These are phyloP conservation scores for Andrena flavipes DNA, from an alignment of 2,888 invertebrate genomes.

Conservation along the genomic window DNA sequence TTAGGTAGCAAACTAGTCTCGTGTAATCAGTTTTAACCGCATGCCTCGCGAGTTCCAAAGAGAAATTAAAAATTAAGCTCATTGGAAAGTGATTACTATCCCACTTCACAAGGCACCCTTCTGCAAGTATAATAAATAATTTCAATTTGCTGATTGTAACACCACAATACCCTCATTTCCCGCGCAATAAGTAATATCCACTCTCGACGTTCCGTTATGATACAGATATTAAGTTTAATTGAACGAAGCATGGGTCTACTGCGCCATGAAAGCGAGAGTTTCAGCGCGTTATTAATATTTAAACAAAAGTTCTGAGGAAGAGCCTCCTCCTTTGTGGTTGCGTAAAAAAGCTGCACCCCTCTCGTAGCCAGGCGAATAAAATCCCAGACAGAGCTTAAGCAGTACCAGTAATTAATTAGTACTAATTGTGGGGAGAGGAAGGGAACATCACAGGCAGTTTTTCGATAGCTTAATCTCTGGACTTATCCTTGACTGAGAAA, in stretches of 20 bases:
- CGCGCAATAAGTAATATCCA: constrained; percentile 69
- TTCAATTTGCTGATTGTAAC: neutral
- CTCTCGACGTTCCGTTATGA: constrained; percentile 64
- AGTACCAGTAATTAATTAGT: constrained; percentile 54
- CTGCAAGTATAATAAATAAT: neutral
- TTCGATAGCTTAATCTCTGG: neutral
- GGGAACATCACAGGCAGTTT: neutral
- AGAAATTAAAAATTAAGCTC: neutral
- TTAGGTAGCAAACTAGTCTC: neutral
- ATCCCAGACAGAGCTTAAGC: constrained; percentile 43
- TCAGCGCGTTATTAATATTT: constrained; percentile 79
- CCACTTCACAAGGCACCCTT: neutral
- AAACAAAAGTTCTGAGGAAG: constrained; percentile 73
- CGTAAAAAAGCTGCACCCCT: constrained; percentile 53
- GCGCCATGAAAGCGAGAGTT: constrained; percentile 63
- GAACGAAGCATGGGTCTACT: constrained; percentile 71
- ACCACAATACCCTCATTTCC: neutral
- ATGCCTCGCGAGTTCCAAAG: too few species aligned
- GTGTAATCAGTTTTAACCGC: neutral
- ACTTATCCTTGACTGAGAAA: neutral
- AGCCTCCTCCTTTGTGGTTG: constrained; percentile 69
- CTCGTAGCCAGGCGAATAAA: constrained; percentile 45
- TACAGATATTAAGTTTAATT: constrained; percentile 79
- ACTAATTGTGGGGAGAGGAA: constrained; percentile 25
- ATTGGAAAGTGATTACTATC: neutral